Percentiles rank a stretch among this genome's conserved stretches.
Evolutionary conservation across 1,140 invertebrate species (phyloP).

Genomic region (Amphibalanus amphitrite): DNA sequence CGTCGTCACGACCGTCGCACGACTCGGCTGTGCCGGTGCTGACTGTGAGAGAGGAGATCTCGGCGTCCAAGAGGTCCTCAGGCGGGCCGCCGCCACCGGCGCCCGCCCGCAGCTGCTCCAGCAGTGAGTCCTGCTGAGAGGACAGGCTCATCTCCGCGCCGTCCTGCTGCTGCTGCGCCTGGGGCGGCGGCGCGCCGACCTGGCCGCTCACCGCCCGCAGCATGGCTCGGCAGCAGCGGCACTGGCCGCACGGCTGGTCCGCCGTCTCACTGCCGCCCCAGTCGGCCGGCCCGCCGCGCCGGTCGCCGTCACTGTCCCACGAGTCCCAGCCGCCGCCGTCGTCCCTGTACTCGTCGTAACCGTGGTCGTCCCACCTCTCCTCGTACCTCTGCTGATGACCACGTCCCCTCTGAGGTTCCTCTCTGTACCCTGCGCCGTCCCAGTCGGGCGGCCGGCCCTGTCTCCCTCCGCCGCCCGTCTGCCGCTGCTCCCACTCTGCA

Average conservation of each 20-base stretch:
- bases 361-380: too few species aligned
- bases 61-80: neutral
- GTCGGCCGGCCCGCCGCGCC: too few species aligned
- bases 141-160: too few species aligned
- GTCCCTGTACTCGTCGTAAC: too few species aligned
- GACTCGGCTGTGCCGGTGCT: neutral
- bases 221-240: neutral
- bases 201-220: neutral
- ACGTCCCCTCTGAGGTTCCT: too few species aligned
- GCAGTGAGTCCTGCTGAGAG: neutral
- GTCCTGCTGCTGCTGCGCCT: neutral
- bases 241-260: neutral
- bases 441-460: neutral
- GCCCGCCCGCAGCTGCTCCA: neutral
- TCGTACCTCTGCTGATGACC: too few species aligned
- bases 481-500: neutral
- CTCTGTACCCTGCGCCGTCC: neutral
- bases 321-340: too few species aligned
- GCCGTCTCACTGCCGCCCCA: too few species aligned
- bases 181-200: too few species aligned
- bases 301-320: too few species aligned
- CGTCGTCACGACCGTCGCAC: neutral
- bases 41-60: neutral
- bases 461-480: neutral
- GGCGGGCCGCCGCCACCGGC: too few species aligned